Percentiles rank a stretch among this genome's conserved stretches.
Evolutionary conservation across 1,140 invertebrate genomes (phyloP).

Genomic region (Cydia amplana): DNA sequence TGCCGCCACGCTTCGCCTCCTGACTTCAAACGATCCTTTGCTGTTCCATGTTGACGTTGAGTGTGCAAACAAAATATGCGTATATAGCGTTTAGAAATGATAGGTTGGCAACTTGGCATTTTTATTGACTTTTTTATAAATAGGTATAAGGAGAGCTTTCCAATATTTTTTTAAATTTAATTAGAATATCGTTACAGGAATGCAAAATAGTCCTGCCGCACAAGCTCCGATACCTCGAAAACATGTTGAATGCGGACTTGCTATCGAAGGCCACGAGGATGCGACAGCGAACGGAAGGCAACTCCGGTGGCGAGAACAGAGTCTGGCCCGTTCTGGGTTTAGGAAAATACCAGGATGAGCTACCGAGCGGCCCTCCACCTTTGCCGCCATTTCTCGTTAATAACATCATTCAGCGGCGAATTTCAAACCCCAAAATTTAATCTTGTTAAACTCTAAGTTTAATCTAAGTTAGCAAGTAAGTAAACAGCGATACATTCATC

Average conservation of each 20-base stretch:
- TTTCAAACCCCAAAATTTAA: constrained; percentile 41
- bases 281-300: constrained; percentile 62
- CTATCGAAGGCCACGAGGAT: constrained; percentile 65
- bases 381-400: constrained; percentile 39
- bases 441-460: constrained; percentile 29
- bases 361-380: constrained; percentile 20
- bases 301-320: constrained; percentile 59
- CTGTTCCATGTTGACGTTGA: neutral
- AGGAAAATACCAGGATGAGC: constrained; percentile 61
- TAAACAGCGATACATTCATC: constrained; percentile 11
- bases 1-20: neutral
- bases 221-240: constrained; percentile 67
- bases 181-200: constrained; percentile 48
- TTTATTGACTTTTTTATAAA: neutral
- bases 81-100: neutral
- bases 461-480: constrained; percentile 15
- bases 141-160: no score
- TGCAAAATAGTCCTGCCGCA: constrained; percentile 68
- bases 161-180: neutral
- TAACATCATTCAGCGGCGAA: constrained; percentile 51
- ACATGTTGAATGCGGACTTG: constrained; percentile 70
- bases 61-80: constrained; percentile 1
- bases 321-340: constrained; percentile 59
- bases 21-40: neutral
- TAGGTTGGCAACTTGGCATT: neutral